Base-by-base conservation (phyloP, 2,888 invertebrate species). In the Anthoptus insignis region DNA sequence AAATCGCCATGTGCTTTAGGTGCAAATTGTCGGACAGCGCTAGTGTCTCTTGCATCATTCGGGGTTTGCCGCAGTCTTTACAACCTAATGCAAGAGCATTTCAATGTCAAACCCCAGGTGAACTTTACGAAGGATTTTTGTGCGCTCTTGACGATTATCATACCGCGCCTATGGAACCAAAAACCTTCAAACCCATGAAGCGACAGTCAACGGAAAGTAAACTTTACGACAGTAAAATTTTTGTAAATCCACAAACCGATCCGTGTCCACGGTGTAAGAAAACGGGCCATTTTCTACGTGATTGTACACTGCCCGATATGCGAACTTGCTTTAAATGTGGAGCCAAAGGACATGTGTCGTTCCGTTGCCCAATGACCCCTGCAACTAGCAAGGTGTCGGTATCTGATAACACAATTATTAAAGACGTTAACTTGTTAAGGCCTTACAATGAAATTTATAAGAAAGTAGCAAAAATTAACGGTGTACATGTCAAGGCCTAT, bases 51-150 rank as follows among this genome's bases (percentile, higher is more conserved):
- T 69, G 69, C 32, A 65, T 67, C 2, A 67, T 69, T 11, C 59
- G 67, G 4, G 69, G 67, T 0, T 11, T 60, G 2, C 60, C 60
- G 0, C 5, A 5, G 5, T 19, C 60, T 1, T 6, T 63, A 7
- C 75, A 74, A 56, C 21, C 73, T 13, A 74, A 76, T 27, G 76
- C 73, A 2, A 45, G 72, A 45, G 75, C 74, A 1, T 75, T 68
- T 37, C 75, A 76, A 21, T 76, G 75, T 19, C 56, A 68, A 7
- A 14, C 64, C 2, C 76, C 75, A 1, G 73, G 67, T 0, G 74
- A 76, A 45, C 54, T 74, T 0, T 75, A 75, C 29, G 70, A 74
- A 63, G 68, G 65, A 1, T 76, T 75, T 54, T 29, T 74, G 0
- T 73, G 56, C 13, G 72, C 77, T 0, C 50, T 77, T 0, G 75